A percentile compares a stretch with the other conserved stretches of the same genome.
Conservation (phyloP, 2,797 vertebrate genomes). For the Sebastes glaucus region DNA sequence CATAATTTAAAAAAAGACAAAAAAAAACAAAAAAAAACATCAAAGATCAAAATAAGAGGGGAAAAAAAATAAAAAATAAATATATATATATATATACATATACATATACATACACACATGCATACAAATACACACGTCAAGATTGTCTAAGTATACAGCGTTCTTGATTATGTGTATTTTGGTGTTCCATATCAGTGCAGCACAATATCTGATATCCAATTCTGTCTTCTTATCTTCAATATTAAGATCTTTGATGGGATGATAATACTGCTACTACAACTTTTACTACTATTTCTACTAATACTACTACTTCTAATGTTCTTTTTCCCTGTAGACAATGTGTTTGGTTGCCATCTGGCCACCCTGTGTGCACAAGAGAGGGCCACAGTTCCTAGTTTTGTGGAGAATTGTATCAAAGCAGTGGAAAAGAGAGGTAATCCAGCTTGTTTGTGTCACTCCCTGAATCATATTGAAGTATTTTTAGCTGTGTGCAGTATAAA, state of each 20-base stretch:
- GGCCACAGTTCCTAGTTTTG: constrained; percentile 86
- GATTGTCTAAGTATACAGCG: no score
- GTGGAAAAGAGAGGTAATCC: constrained; percentile 90
- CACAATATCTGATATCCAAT: neutral
- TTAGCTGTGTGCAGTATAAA: neutral
- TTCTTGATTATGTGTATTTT: no score
- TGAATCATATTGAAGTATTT: neutral
- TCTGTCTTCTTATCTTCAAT: neutral
- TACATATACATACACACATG: no score
- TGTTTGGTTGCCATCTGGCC: constrained; percentile 91
- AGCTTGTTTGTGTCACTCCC: neutral
- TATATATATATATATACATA: no score
- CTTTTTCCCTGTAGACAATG: constrained; percentile 83
- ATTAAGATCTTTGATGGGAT: accelerated
- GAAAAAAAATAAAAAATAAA: no score
- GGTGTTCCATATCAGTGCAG: no score
- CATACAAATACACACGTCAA: no score
- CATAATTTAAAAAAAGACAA: no score
- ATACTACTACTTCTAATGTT: neutral
- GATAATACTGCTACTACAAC: neutral
- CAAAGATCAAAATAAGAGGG: no score
- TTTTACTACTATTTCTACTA: neutral
- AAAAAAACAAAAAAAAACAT: no score
- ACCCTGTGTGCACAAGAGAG: constrained; percentile 87
- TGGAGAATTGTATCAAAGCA: constrained; percentile 87